These are phyloP conservation scores for Bos indicus DNA, from an alignment of 2,113 vertebrate genomes.

Conservation along the genomic window DNA sequence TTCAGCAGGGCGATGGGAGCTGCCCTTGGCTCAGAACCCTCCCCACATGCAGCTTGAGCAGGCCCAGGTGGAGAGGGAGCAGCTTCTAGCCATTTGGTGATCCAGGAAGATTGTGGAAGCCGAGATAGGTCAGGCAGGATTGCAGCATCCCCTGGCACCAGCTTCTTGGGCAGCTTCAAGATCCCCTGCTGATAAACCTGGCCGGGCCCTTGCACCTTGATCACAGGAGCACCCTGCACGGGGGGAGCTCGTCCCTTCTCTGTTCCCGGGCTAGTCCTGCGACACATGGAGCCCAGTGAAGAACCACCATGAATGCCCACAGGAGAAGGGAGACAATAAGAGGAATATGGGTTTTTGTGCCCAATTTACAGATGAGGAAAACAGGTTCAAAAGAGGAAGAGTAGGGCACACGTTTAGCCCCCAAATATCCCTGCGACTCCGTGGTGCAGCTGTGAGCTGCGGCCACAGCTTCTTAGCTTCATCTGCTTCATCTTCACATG, in stretches of 20 bases:
- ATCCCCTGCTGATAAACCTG: neutral
- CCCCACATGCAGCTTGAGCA: neutral
- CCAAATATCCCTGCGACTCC: neutral
- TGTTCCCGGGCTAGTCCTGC: accelerated
- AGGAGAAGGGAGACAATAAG: no score
- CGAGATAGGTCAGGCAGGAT: accelerated
- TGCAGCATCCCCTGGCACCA: neutral
- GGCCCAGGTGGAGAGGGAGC: accelerated
- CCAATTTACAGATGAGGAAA: neutral
- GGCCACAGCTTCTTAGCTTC: neutral
- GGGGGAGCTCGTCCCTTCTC: neutral
- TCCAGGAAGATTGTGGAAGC: neutral
- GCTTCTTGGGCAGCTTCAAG: neutral
- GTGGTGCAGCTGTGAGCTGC: accelerated
- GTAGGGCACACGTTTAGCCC: neutral
- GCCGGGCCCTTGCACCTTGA: no score
- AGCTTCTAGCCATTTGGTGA: neutral
- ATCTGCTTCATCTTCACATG: accelerated
- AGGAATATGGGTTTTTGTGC: neutral
- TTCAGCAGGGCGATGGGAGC: accelerated
- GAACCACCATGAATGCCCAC: neutral
- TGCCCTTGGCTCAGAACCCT: neutral
- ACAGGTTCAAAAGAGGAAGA: neutral
- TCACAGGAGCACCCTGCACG: neutral
- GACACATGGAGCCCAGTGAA: neutral